Evolutionary conservation across 1,140 invertebrate species (phyloP), one percentile per base, ranked within the genome.

Genomic region (Pachypsylla venusta): DNA sequence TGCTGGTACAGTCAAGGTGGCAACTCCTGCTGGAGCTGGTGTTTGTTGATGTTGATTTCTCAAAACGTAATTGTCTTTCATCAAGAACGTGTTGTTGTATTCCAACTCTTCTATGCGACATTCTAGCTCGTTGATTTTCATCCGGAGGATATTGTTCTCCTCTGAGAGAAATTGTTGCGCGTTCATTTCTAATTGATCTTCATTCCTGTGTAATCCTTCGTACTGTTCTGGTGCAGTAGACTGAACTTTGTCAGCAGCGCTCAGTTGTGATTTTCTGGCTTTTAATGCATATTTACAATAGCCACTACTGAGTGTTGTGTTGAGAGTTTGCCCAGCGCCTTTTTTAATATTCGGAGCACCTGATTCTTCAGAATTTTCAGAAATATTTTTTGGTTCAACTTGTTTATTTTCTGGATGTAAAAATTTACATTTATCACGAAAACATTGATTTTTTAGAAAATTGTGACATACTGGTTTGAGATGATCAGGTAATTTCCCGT

Each of bases 41-140:
- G 42, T n/a, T 5, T 64, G 42, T 12, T 80, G 79, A 60, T 79
- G 81, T 25, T 78, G 77, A 60, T 86, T 76, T 53, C 85, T 74
- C 57, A 87, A 71, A 53, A 84, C 80, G 10, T 85, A 85, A 70
- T 89, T 89, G 72, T 89, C 85, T 64, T 87, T 84, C 53, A 89
- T 67, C 0, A 89, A 73, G 68, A 87, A 87, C 68, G 88, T 85
- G 69, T 88, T 89, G 1, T 85, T 84, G 4, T 84, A 83, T n/a
- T 81, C 82, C 53, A 87, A 48, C 61, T 64, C 62, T 30, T 62
- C 64, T 60, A 79, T 78, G 67, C 81, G 79, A 64, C 83, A 83
- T 68, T 85, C 85, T 53, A 88, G 68, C 64, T 86, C 83, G 40
- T 85, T 81, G 56, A 88, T 78, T 69, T 83, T 81, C 61, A 82